Percentiles rank a stretch among this genome's conserved stretches.
phyloP scores from a whole-genome alignment of 1,140 invertebrate species.

The Drosophila varians region DNA sequence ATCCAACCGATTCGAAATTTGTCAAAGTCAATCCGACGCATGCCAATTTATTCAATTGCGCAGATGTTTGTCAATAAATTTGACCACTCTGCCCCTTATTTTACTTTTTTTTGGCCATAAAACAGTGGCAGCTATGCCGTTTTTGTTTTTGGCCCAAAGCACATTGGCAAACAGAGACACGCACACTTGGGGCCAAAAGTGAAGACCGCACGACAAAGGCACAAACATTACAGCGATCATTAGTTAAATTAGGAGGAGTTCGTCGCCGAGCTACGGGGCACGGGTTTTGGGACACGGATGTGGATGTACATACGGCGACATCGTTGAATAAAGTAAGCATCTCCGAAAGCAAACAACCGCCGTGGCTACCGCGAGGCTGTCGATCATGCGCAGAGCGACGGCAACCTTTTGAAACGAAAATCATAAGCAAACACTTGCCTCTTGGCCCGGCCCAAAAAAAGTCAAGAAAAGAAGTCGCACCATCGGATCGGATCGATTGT shows the following conservation, averaged over 20 bases:
- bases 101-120: constrained; percentile 44
- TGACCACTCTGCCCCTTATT: constrained; percentile 34
- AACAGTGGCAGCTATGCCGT: constrained; percentile 11
- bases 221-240: constrained; percentile 81
- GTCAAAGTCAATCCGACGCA: constrained; percentile 41
- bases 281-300: constrained; percentile 18
- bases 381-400: constrained; percentile 65
- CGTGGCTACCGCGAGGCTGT: constrained; percentile 71
- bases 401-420: constrained; percentile 77
- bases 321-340: constrained; percentile 33
- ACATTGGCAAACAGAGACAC: constrained; percentile 71
- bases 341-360: constrained; percentile 53
- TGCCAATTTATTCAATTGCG: constrained; percentile 65
- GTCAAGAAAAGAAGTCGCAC: constrained; percentile 10
- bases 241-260: constrained; percentile 72
- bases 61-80: constrained; percentile 59
- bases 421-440: constrained; percentile 61
- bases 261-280: constrained; percentile 21
- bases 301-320: constrained; percentile 14
- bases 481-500: neutral
- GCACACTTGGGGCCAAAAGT: constrained; percentile 69
- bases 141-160: constrained; percentile 55
- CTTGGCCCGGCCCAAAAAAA: constrained; percentile 31
- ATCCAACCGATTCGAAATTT: constrained; percentile 20
- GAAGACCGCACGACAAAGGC: constrained; percentile 74